Conservation (phyloP, 2,113 vertebrate genomes). For the Tonatia bakeri region DNA sequence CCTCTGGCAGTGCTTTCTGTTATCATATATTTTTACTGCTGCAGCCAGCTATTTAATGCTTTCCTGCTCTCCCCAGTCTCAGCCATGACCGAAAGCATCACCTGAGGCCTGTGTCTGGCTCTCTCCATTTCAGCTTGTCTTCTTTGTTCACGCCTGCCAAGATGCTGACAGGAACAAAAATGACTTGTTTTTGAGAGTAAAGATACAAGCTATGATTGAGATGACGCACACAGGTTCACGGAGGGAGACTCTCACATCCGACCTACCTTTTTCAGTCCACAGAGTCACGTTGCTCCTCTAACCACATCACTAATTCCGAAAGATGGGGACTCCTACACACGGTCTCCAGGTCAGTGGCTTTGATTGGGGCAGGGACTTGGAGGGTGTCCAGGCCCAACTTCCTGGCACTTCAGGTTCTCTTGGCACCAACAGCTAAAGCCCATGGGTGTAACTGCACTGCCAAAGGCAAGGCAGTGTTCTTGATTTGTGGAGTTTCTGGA, state of each 20-base stretch:
- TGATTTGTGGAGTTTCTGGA: background rate
- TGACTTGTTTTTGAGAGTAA: conserved; percentile 79
- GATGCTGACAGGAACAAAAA: conserved; percentile 76
- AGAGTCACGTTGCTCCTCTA: conserved; percentile 80
- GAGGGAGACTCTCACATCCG: conserved; percentile 68
- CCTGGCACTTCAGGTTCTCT: background rate
- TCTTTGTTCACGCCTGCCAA: conserved; percentile 40
- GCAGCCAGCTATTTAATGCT: background rate
- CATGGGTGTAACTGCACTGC: no score
- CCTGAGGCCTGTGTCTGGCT: background rate
- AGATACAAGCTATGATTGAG: conserved; percentile 77
- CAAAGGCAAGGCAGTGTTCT: background rate
- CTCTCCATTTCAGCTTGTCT: background rate
- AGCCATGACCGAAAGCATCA: background rate
- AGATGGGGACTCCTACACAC: conserved; percentile 72
- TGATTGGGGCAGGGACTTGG: background rate
- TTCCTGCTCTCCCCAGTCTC: background rate
- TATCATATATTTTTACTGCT: background rate
- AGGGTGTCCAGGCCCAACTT: background rate
- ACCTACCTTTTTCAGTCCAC: conserved; percentile 63
- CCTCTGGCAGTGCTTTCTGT: background rate
- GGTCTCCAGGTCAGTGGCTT: conserved; percentile 37
- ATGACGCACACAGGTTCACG: conserved; percentile 65
- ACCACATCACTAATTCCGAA: conserved; percentile 75
- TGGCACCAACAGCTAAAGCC: background rate